Percentiles rank a stretch among this genome's conserved stretches.
phyloP scores from a whole-genome alignment of 2,113 vertebrate genomes.

The Gobius niger region DNA sequence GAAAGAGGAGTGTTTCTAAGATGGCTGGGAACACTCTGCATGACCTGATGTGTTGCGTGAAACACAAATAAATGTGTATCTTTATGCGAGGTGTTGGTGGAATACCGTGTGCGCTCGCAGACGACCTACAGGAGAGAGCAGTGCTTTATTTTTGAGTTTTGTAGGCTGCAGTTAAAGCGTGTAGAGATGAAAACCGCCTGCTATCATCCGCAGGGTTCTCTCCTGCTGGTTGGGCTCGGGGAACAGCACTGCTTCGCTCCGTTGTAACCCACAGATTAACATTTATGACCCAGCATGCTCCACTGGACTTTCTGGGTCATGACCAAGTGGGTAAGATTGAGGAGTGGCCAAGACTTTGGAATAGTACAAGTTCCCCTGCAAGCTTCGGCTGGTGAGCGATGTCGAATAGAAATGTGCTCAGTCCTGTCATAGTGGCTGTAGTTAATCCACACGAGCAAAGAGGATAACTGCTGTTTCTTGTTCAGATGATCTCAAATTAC shows the following conservation, averaged over 20 bases:
- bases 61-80: conserved; percentile 28
- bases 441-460: too few relatives aligned
- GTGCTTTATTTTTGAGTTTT: not conserved
- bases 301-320: conserved; percentile 70
- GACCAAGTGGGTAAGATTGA: conserved; percentile 62
- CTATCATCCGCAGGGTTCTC: conserved; percentile 58
- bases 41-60: conserved; percentile 38
- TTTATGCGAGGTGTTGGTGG: not conserved
- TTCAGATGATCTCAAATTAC: too few relatives aligned
- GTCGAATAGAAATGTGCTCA: conserved; percentile 48
- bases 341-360: conserved; percentile 52
- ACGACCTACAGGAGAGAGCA: not conserved
- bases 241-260: conserved; percentile 47
- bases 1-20: conserved; percentile 18
- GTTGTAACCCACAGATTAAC: conserved; percentile 70
- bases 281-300: conserved; percentile 66
- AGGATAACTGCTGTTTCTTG: too few relatives aligned
- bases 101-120: conserved; percentile 9
- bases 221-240: conserved; percentile 61
- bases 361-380: conserved; percentile 42
- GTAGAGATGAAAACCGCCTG: conserved; percentile 61
- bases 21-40: conserved; percentile 15
- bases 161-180: conserved; percentile 40
- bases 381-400: conserved; percentile 36
- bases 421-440: conserved; percentile 42